A percentile compares a stretch with the other conserved stretches of the same genome.
Evolutionary conservation across 1,140 invertebrate species (phyloP).

Genomic region (Hermetia illucens): DNA sequence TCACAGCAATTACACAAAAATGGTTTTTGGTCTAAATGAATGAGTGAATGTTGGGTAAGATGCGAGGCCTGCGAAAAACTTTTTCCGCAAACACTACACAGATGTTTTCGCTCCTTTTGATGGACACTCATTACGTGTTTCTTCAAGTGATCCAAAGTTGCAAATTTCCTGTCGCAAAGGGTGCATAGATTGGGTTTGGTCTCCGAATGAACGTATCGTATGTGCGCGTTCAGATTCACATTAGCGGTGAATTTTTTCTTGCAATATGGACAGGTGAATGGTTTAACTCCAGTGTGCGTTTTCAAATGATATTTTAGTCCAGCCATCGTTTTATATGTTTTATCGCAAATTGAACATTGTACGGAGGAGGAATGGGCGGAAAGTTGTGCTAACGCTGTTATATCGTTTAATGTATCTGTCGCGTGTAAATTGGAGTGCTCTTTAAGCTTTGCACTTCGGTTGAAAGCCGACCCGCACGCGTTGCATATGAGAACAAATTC

Average conservation of each 20-base stretch:
- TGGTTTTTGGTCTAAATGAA: constrained; percentile 5
- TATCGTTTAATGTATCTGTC: no score
- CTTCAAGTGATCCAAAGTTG: constrained; percentile 8
- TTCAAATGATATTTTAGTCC: no score
- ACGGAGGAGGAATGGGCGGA: no score
- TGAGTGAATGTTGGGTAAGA: constrained; percentile 7
- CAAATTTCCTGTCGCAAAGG: constrained; percentile 8
- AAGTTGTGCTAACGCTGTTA: no score
- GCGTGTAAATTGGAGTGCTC: no score
- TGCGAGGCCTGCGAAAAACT: constrained; percentile 8
- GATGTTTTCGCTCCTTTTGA: constrained; percentile 10
- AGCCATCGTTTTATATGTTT: no score
- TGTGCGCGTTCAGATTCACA: constrained; percentile 5
- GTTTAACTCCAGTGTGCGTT: no score
- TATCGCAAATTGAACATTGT: no score
- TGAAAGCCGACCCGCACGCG: no score
- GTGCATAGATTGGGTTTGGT: constrained; percentile 5
- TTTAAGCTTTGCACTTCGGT: no score
- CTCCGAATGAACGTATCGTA: constrained; percentile 5
- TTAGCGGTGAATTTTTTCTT: constrained; percentile 3
- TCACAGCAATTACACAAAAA: constrained; percentile 4
- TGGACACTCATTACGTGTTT: constrained; percentile 9
- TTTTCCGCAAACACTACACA: constrained; percentile 6
- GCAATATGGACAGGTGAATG: constrained; percentile 8
- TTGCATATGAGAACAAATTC: no score